phyloP scores from a whole-genome alignment of 2,113 vertebrate species.

The Megaceryle torquata region DNA sequence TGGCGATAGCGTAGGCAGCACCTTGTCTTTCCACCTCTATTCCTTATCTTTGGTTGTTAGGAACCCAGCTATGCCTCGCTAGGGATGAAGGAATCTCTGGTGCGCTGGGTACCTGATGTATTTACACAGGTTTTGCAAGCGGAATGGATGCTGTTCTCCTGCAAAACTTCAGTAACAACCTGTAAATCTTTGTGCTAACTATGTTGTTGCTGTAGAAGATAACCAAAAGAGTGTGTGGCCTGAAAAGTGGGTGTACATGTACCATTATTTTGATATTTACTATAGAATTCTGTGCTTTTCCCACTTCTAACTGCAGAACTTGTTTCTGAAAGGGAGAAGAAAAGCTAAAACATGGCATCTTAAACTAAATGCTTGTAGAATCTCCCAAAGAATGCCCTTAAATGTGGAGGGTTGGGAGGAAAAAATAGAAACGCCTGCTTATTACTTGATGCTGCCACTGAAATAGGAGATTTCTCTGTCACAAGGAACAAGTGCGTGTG shows the following conservation, averaged over 20 bases:
- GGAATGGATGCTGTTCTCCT: neutral
- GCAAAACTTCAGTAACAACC: neutral
- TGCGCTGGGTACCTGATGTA: neutral
- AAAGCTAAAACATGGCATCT: accelerated
- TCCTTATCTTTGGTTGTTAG: neutral
- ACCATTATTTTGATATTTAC: neutral
- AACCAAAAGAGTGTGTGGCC: neutral
- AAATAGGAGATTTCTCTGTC: neutral
- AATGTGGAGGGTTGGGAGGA: neutral
- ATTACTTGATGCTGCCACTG: neutral
- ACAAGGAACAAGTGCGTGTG: neutral
- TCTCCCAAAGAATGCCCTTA: neutral
- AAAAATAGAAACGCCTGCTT: neutral
- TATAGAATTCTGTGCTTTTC: neutral
- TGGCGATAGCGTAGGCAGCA: accelerated
- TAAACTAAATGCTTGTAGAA: too few species aligned
- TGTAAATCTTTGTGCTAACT: neutral
- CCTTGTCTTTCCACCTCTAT: neutral
- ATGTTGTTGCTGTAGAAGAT: neutral
- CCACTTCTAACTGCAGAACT: neutral
- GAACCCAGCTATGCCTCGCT: neutral
- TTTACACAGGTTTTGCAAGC: neutral
- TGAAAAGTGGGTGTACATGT: accelerated
- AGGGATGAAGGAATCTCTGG: neutral
- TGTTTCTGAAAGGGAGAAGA: neutral